Base-by-base conservation (phyloP, 2,113 vertebrate genomes). In the Casuarius casuarius region DNA sequence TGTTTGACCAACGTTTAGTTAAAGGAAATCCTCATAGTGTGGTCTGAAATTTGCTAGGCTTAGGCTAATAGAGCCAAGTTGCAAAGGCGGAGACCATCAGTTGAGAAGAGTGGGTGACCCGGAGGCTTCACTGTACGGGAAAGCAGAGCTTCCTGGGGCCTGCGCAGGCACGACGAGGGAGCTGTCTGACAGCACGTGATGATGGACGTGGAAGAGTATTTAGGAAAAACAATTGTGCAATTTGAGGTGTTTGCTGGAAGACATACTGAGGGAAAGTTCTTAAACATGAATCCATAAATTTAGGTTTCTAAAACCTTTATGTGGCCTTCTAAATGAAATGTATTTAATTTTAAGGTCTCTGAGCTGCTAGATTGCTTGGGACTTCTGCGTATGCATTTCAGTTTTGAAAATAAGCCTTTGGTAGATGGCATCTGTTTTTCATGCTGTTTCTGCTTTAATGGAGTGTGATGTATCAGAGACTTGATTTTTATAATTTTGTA, bases 31-130 rank as follows among this genome's bases (percentile, higher is more conserved):
- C 82, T 33, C 21, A 59, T 7, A 35, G 49, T 7, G 18, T 0
- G 1, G 59, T 80, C 28, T 68, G 91, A 51, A 91, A 21, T 42
- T 48, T n/a, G 40, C 56, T 75, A 18, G 80, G 59, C 28, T 31
- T 13, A 51, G 31, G 48, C 18, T 25, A 46, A 2, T 3, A 26
- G 35, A 25, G 48, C 29, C 22, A 26, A 19, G 33, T 61, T 42
- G 8, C n/a, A 46, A 28, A 70, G 44, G 31, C 29, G 52, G 68
- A 49, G 58, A 22, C 11, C 44, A 25, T 25, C 22, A 4, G 26
- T 46, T n/a, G 46, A 20, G 49, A 4, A 0, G 2, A 71, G 2
- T 6, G 13, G 11, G 28, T 28, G 87, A 22, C 5, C 31, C 16
- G 46, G n/a, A 33, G 67, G 76, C 19, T 35, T 54, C 15, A 20